These are phyloP conservation scores for Pygocentrus nattereri DNA, from an alignment of 2,797 vertebrate species.

Conservation along the genomic window DNA sequence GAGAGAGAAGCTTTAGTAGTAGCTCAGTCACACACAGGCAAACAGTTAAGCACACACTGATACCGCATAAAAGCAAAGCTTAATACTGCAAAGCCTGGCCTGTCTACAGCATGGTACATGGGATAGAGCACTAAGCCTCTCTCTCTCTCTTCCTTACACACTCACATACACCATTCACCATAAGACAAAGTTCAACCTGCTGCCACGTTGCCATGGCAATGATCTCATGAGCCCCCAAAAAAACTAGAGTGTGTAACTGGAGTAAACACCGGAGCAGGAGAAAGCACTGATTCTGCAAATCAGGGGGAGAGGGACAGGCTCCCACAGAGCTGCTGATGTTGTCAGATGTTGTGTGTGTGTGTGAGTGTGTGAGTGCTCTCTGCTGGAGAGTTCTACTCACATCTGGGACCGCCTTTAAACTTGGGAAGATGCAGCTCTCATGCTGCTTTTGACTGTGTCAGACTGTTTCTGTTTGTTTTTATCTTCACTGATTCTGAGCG, in stretches of 20 bases:
- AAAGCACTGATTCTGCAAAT: slow-evolving; percentile 5
- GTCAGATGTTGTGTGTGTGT: slow-evolving; percentile 4
- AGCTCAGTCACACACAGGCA: slow-evolving; percentile 9
- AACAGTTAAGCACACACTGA: slow-evolving; percentile 44
- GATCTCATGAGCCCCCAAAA: slow-evolving; percentile 5
- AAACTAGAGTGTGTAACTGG: neutral
- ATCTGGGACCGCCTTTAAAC: neutral
- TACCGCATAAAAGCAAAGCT: slow-evolving; percentile 44
- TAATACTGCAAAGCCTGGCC: slow-evolving; percentile 35
- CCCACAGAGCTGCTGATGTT: slow-evolving; percentile 4
- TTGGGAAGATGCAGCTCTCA: neutral
- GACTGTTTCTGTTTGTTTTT: neutral
- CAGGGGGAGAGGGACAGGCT: slow-evolving; percentile 5
- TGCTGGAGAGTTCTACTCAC: slow-evolving; percentile 15
- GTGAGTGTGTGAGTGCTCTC: neutral
- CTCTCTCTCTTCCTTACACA: neutral
- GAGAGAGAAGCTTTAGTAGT: neutral
- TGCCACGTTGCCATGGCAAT: slow-evolving; percentile 49
- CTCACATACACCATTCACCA: slow-evolving; percentile 15
- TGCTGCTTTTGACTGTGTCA: neutral
- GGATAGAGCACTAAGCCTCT: slow-evolving; percentile 35
- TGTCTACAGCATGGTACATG: slow-evolving; percentile 22
- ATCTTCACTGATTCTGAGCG: neutral
- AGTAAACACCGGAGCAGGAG: neutral
- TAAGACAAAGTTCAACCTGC: slow-evolving; percentile 36